Percentiles rank a stretch among this genome's conserved stretches.
These are phyloP conservation scores for Peromyscus polionotus DNA, from an alignment of 2,113 vertebrate species.

Conservation along the genomic window DNA sequence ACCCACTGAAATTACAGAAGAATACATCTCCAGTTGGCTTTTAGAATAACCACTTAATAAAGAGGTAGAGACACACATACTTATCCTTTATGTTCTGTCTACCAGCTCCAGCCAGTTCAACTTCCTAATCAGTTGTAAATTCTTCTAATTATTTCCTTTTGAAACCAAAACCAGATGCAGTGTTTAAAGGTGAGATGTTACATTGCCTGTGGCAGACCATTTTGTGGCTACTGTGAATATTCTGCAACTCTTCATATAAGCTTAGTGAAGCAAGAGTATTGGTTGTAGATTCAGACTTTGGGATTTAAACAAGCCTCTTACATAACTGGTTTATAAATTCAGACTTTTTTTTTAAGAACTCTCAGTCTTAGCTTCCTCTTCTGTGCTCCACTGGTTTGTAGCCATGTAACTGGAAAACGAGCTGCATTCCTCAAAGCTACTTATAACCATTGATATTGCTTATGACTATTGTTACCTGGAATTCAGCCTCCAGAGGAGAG, in stretches of 20 bases:
- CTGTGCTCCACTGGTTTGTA: not conserved
- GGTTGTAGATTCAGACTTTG: not conserved
- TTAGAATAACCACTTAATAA: conserved; percentile 36
- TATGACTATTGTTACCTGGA: conserved; percentile 89
- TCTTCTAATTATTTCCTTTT: conserved; percentile 64
- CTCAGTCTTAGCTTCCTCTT: not conserved
- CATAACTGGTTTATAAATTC: fast-evolving
- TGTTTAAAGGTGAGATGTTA: conserved; percentile 20
- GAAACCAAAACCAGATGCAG: conserved; percentile 55
- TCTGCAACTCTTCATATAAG: not conserved
- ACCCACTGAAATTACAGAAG: not conserved
- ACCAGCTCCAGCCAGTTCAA: not conserved
- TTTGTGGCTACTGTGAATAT: not conserved
- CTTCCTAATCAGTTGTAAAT: conserved; percentile 61
- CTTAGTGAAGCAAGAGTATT: not conserved
- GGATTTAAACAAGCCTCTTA: not conserved
- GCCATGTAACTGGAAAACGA: not conserved
- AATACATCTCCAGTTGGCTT: not conserved
- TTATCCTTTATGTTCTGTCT: conserved; percentile 18
- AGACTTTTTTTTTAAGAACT: not conserved
- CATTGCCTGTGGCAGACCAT: not conserved
- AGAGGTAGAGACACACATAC: not conserved
- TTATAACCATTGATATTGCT: too few species aligned
- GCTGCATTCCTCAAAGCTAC: fast-evolving
- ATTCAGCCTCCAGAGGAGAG: conserved; percentile 93